Percentiles rank a stretch among this genome's conserved stretches.
phyloP scores from a whole-genome alignment of 2,888 invertebrate genomes.

The Dioctria linearis region DNA sequence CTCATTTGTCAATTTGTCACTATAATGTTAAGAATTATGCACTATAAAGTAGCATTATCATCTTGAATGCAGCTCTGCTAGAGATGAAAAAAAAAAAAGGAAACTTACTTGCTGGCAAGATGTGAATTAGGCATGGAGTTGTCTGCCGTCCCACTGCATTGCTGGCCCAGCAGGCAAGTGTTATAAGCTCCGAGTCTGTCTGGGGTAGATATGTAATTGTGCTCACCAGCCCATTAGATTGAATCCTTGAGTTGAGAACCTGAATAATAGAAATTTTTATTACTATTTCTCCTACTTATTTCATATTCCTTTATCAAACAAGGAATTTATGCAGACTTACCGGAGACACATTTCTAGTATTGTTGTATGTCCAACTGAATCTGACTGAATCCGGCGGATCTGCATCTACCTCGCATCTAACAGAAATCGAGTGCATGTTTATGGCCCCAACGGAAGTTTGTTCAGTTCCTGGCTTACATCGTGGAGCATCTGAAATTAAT shows the following conservation, averaged over 20 bases:
- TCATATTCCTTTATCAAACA: neutral
- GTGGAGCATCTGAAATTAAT: constrained; percentile 78
- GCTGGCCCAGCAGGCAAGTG: constrained; percentile 90
- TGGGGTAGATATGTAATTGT: constrained; percentile 76
- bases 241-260: constrained; percentile 73
- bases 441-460: constrained; percentile 81
- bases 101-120: constrained; percentile 84
- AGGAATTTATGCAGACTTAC: constrained; percentile 70
- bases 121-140: constrained; percentile 85
- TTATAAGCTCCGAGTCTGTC: constrained; percentile 80
- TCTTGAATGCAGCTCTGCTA: neutral
- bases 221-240: constrained; percentile 74
- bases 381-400: constrained; percentile 80
- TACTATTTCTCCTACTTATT: neutral
- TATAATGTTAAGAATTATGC: neutral
- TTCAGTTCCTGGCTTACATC: constrained; percentile 82
- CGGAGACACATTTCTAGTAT: constrained; percentile 82
- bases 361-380: constrained; percentile 90
- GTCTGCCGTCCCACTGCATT: constrained; percentile 87
- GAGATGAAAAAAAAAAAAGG: neutral
- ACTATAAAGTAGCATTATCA: neutral
- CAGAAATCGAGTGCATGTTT: constrained; percentile 80
- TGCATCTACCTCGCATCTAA: constrained; percentile 87
- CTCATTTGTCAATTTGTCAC: constrained; percentile 42
- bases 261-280: constrained; percentile 58